phyloP scores from a whole-genome alignment of 2,797 vertebrate species.

The Manis javanica region DNA sequence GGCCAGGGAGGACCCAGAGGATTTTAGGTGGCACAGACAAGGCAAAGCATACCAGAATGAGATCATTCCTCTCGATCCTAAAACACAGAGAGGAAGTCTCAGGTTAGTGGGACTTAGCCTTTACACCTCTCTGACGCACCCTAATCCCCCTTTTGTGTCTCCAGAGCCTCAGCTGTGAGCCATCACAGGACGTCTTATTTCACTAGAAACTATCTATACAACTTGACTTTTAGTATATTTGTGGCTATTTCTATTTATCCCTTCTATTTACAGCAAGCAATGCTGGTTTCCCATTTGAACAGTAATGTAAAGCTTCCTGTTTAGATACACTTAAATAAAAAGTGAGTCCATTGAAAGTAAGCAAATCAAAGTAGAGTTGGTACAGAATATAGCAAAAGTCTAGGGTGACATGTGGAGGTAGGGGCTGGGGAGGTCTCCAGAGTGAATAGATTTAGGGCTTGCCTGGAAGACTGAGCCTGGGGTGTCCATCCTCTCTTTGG shows the following conservation, averaged over 20 bases:
- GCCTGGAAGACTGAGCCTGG: neutral
- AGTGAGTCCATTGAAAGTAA: neutral
- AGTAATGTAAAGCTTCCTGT: neutral
- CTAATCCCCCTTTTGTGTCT: neutral
- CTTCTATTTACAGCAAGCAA: neutral
- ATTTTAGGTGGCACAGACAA: neutral
- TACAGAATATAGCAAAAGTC: no score
- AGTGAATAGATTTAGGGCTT: neutral
- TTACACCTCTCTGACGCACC: accelerated
- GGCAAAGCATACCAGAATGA: neutral
- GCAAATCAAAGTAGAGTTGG: neutral
- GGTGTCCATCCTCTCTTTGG: accelerated
- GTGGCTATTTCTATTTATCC: neutral
- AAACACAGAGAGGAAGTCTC: neutral
- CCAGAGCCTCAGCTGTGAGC: neutral
- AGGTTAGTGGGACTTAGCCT: accelerated
- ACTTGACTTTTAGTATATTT: neutral
- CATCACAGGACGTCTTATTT: accelerated
- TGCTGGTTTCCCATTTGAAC: neutral
- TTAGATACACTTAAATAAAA: neutral
- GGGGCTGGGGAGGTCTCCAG: neutral
- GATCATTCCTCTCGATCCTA: neutral
- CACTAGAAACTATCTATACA: accelerated
- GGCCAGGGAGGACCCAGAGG: neutral
- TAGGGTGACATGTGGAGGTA: neutral